phyloP scores from a whole-genome alignment of 2,113 vertebrate genomes.

The Shinisaurus crocodilurus region DNA sequence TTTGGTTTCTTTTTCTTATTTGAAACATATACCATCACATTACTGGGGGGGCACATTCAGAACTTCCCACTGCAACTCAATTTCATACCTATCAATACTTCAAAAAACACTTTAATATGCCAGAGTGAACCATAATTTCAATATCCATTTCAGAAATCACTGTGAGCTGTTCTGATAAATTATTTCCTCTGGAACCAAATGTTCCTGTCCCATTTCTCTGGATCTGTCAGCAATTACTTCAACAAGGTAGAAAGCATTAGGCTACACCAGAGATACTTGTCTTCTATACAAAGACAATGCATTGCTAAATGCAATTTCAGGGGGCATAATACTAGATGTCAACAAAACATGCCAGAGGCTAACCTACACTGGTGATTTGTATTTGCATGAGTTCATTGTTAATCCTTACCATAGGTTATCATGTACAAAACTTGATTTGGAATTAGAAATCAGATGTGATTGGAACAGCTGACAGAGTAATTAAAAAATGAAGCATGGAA shows the following conservation, averaged over 20 bases:
- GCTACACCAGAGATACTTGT: slow-evolving; percentile 38
- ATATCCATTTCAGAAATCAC: slow-evolving; percentile 49
- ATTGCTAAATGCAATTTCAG: slow-evolving; percentile 30
- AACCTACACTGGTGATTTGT: slow-evolving; percentile 21
- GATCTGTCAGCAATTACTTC: slow-evolving; percentile 28
- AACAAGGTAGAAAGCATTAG: slow-evolving; percentile 33
- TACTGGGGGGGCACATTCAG: background rate
- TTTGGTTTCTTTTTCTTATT: background rate
- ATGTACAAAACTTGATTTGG: slow-evolving; percentile 52
- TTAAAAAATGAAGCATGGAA: slow-evolving; percentile 34
- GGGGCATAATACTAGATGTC: slow-evolving; percentile 50
- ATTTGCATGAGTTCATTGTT: slow-evolving; percentile 61
- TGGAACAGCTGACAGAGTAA: slow-evolving; percentile 40
- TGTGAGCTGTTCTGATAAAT: slow-evolving; percentile 29
- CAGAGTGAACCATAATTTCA: slow-evolving; percentile 19
- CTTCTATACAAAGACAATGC: slow-evolving; percentile 34
- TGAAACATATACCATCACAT: background rate
- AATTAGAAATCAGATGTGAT: slow-evolving; percentile 54
- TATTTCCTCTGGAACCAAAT: slow-evolving; percentile 49
- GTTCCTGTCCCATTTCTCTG: slow-evolving; percentile 40
- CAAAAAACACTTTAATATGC: slow-evolving; percentile 32
- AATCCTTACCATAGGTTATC: slow-evolving; percentile 29
- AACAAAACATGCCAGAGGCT: slow-evolving; percentile 39
- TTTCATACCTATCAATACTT: slow-evolving; percentile 23
- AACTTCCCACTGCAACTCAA: slow-evolving; percentile 12